Evolutionary conservation across 2,113 vertebrate species (phyloP).

Genomic region (Osmerus eperlanus): DNA sequence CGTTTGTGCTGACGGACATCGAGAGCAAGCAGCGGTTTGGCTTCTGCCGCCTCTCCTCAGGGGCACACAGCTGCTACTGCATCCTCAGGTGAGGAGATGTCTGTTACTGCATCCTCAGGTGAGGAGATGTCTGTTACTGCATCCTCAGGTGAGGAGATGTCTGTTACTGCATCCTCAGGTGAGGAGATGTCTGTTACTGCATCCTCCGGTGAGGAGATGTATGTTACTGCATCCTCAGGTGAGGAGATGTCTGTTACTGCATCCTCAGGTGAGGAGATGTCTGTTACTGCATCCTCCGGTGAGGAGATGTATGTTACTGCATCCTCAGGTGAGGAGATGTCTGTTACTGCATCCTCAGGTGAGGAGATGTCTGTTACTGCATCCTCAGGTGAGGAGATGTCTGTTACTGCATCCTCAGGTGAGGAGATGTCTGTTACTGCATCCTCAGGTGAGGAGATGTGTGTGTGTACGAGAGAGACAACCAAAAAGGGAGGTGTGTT

Average conservation of each 20-base stretch:
- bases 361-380: slow-evolving; percentile 74
- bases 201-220: slow-evolving; percentile 68
- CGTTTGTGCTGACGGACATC: slow-evolving; percentile 97
- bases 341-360: slow-evolving; percentile 83
- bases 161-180: slow-evolving; percentile 82
- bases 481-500: no score
- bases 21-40: slow-evolving; percentile 98
- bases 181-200: slow-evolving; percentile 61
- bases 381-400: slow-evolving; percentile 68
- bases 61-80: slow-evolving; percentile 88
- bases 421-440: slow-evolving; percentile 73
- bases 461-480: no score
- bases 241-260: slow-evolving; percentile 74
- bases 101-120: slow-evolving; percentile 66
- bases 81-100: slow-evolving; percentile 68
- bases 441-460: slow-evolving; percentile 68
- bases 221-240: slow-evolving; percentile 83
- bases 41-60: slow-evolving; percentile 95
- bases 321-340: slow-evolving; percentile 68
- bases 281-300: slow-evolving; percentile 83
- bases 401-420: slow-evolving; percentile 82
- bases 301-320: slow-evolving; percentile 74
- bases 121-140: slow-evolving; percentile 73
- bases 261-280: slow-evolving; percentile 68
- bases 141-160: slow-evolving; percentile 68